Base-by-base conservation (phyloP, 2,888 invertebrate genomes). In the Helobdella robusta region DNA sequence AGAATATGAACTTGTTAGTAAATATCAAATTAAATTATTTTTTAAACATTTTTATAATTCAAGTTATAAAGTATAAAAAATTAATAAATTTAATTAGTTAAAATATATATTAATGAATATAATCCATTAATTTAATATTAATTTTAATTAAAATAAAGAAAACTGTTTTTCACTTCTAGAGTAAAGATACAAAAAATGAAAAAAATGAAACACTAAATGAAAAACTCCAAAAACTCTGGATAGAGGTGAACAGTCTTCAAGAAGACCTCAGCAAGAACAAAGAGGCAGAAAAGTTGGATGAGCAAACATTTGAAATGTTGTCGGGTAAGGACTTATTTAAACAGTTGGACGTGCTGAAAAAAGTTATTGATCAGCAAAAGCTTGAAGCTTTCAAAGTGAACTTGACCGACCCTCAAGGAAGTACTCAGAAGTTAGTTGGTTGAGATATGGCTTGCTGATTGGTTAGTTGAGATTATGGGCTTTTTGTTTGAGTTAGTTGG, bases 401-500 rank as follows among this genome's bases (percentile, higher is more conserved):
- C 30, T 32, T 62, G 32, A 62, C 48, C 35, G 62, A 62, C 44
- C 62, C 62, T 30, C 62, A 62, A 32, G 50, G 62, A 8, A 62
- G 30, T 20, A 11, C 50, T 25, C 62, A 62, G n/a, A 62, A 62
- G 62, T 62, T 23, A 50, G 28, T 48, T 2, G 32, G n/a, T 36
- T 32, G 4, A 35, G 1, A 23, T 3, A 35, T 34, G 35, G 20
- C 36, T 59, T 52, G 11, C 23, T n/a, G 11, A 15, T 11, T 40
- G n/a, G 11, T 40, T 40, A 40, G 11, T 40, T 40, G 44, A 15
- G n/a, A 11, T 40, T 40, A 15, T 40, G 44, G n/a, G 11, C n/a
- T 15, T 40, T 15, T n/a, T n/a, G n/a, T n/a, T n/a, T n/a, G n/a
- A n/a, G n/a, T n/a, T n/a, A n/a, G n/a, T n/a, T n/a, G n/a, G n/a